A percentile compares a stretch with the other conserved stretches of the same genome.
phyloP scores from a whole-genome alignment of 2,797 vertebrate species.

The Helicolenus hilgendorfi region DNA sequence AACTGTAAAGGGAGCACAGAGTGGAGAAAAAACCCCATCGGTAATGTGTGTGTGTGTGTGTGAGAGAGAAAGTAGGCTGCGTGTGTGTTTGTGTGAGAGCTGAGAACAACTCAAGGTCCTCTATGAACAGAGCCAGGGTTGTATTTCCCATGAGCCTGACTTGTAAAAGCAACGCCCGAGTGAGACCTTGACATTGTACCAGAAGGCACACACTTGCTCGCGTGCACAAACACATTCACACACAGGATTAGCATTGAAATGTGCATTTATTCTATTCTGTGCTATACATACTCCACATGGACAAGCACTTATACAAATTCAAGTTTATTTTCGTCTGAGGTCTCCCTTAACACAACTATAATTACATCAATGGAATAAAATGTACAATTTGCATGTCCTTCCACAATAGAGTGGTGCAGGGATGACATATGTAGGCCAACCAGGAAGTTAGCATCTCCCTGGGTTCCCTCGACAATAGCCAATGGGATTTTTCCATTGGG shows the following conservation, averaged over 20 bases:
- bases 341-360: no score
- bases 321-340: no score
- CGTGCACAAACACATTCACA: background rate
- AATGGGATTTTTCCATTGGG: no score
- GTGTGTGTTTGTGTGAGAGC: background rate
- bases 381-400: no score
- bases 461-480: no score
- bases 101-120: conserved; percentile 21
- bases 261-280: background rate
- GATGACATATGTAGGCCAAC: no score
- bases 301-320: background rate
- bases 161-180: conserved; percentile 29
- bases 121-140: conserved; percentile 11
- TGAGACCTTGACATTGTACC: conserved; percentile 37
- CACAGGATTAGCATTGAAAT: background rate
- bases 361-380: background rate
- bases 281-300: background rate
- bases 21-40: background rate
- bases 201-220: background rate
- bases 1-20: background rate
- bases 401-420: no score
- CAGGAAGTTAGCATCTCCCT: no score
- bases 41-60: background rate
- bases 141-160: conserved; percentile 42
- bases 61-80: background rate